Conservation (phyloP, 2,113 vertebrate species). For the Tichodroma muraria region DNA sequence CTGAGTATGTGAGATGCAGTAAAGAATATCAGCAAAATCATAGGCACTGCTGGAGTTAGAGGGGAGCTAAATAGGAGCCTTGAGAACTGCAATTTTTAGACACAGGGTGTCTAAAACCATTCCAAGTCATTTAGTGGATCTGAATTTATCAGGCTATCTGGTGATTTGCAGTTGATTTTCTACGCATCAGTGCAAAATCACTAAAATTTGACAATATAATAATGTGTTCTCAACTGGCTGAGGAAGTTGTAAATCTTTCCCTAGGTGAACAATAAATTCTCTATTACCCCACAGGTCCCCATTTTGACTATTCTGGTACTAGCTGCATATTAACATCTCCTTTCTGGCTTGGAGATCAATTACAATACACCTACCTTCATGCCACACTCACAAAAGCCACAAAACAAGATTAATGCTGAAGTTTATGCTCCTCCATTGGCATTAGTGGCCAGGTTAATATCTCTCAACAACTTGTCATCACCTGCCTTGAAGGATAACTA, state of each 20-base stretch:
- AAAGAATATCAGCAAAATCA: not conserved
- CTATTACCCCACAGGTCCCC: not conserved
- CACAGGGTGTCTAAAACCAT: not conserved
- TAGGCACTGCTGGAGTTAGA: not conserved
- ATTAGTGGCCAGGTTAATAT: not conserved
- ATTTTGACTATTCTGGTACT: not conserved
- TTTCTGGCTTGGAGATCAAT: constrained; percentile 1
- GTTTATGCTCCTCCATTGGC: not conserved
- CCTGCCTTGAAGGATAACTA: not conserved
- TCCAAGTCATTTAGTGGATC: not conserved
- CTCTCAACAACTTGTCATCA: not conserved
- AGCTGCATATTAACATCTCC: not conserved
- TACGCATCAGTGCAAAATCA: not conserved
- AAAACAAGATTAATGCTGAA: not conserved
- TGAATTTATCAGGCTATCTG: not conserved
- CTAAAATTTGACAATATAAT: not conserved
- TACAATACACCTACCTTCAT: not conserved
- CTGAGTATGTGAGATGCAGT: not conserved
- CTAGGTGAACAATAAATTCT: not conserved
- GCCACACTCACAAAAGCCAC: not conserved
- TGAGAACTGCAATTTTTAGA: not conserved
- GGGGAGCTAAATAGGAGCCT: not conserved
- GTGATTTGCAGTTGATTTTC: not conserved
- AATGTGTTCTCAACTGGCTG: not conserved
- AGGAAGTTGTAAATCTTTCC: not conserved